Conservation (phyloP, 1,140 invertebrate genomes). For the Delia radicum region DNA sequence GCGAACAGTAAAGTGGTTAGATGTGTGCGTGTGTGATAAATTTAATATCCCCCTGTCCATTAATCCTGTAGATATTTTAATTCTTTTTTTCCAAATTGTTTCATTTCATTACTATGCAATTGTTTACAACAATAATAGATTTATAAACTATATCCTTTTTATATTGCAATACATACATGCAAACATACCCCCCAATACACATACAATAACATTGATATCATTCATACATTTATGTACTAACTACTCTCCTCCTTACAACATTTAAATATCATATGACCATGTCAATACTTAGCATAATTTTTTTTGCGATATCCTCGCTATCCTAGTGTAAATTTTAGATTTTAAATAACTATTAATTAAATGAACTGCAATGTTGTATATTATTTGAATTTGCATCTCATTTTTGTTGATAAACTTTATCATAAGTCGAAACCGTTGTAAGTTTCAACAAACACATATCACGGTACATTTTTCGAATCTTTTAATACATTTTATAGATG, state of each 20-base stretch:
- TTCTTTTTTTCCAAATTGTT: neutral
- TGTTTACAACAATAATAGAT: neutral
- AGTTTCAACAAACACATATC: too few relatives aligned
- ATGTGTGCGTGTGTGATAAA: neutral
- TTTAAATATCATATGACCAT: neutral
- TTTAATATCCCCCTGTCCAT: neutral
- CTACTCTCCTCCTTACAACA: neutral
- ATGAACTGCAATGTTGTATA: too few relatives aligned
- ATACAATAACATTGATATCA: too few relatives aligned
- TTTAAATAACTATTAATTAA: neutral
- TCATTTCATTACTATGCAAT: neutral
- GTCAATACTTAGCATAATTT: neutral
- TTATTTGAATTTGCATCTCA: too few relatives aligned
- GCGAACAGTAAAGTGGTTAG: constrained; percentile 37
- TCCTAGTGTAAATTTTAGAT: neutral
- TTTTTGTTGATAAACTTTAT: too few relatives aligned
- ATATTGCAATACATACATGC: too few relatives aligned
- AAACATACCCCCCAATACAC: too few relatives aligned
- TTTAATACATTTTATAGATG: too few relatives aligned
- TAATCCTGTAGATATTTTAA: neutral
- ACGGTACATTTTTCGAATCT: too few relatives aligned
- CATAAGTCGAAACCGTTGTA: too few relatives aligned
- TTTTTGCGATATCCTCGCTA: neutral
- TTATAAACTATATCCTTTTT: too few relatives aligned
- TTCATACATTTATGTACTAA: too few relatives aligned